Percentiles rank a stretch among this genome's conserved stretches.
Evolutionary conservation across 1,140 invertebrate genomes (phyloP).

Genomic region (Leptopilina boulardi): DNA sequence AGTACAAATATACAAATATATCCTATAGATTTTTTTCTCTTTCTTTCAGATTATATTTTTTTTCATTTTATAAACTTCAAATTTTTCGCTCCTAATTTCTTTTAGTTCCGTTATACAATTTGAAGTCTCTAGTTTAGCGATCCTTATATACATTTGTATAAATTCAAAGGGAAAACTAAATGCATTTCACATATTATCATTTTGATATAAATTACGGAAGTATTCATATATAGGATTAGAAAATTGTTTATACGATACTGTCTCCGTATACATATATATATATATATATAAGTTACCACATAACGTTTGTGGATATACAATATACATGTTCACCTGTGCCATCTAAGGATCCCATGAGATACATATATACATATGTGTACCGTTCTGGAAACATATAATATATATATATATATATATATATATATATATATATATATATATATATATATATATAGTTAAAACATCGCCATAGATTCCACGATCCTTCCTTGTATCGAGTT

Average conservation of each 20-base stretch:
- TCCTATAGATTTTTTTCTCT: no score
- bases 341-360: constrained; percentile 25
- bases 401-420: background rate
- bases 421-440: background rate
- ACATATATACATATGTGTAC: background rate
- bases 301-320: constrained; percentile 3
- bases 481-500: constrained; percentile 9
- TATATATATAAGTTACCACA: background rate
- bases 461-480: background rate
- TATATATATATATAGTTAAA: background rate
- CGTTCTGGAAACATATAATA: constrained; percentile 11
- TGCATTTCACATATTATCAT: background rate
- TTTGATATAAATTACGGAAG: background rate
- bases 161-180: no score
- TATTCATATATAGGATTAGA: background rate
- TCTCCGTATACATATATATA: background rate
- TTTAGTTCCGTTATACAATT: no score
- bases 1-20: no score
- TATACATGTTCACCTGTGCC: background rate
- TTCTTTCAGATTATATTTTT: no score
- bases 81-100: no score
- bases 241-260: constrained; percentile 7
- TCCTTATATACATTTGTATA: no score
- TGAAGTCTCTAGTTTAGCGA: no score
- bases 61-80: no score